Base-by-base conservation (phyloP, 1,140 invertebrate species). In the Nephila pilipes region DNA sequence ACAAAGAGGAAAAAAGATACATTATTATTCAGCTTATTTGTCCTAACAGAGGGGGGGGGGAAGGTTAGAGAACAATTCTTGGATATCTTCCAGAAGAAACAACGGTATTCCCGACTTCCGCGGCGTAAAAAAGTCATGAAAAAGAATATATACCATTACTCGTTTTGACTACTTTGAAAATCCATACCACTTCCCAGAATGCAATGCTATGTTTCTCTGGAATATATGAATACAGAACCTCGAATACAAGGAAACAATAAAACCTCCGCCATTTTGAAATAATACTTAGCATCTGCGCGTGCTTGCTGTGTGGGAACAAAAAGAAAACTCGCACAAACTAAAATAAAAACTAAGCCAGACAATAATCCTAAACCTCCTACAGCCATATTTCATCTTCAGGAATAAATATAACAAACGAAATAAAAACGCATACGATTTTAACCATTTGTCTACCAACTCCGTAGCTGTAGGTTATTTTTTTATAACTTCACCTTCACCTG, bases 391-490 rank as follows among this genome's bases (percentile, higher is more conserved):
- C 87, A 89, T 89, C 22, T 69, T 46, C 85, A 54, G 14, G 58
- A 65, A 87, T 22, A 81, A 85, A n/a, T n/a, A 65, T 16, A 75
- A 75, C 29, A 75, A 75, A 12, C 16, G 16, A 75, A 69, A 75
- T 20, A 58, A 58, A 32, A 38, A n/a, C 4, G 18, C 83, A 85
- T 22, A 22, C 22, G 38, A 58, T 60, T 79, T 89, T 79, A 79
- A 79, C 87, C 87, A 89, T 89, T 89, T 89, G 87, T 89, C 87
- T 89, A 75, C 38, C 36, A 20, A 6, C 22, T 25, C n/a, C 36
- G 29, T 20, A 85, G n/a, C 22, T 58, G 83, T 58, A 85, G n/a
- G 12, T 87, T 14, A 57, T 85, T 57, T 25, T 12, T 85, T 85
- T 60, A 1, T 29, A 54, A 18, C 55, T 85, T 55, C 57, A 57